Conservation (phyloP, 2,888 invertebrate species). For the Blomia tropicalis region DNA sequence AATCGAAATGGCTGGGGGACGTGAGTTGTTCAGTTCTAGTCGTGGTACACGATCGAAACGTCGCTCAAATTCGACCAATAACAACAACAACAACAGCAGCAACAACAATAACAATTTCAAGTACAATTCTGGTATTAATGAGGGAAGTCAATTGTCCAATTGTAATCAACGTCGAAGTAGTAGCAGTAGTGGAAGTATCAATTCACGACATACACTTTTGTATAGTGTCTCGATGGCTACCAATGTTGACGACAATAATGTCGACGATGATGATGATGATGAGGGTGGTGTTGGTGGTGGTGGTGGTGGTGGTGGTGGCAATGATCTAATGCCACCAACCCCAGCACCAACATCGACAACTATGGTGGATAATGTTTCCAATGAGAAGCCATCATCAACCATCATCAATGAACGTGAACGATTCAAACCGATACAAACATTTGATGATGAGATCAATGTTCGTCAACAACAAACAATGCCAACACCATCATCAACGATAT, state of each 20-base stretch:
- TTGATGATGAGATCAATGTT: too few relatives aligned
- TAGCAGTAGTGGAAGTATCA: neutral
- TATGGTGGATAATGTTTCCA: too few relatives aligned
- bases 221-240: constrained; percentile 9
- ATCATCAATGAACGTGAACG: too few relatives aligned
- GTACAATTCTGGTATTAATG: neutral
- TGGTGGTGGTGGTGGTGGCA: too few relatives aligned
- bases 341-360: neutral
- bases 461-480: too few relatives aligned
- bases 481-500: too few relatives aligned
- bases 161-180: neutral
- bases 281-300: too few relatives aligned
- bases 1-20: constrained; percentile 49
- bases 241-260: neutral
- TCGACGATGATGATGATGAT: too few relatives aligned
- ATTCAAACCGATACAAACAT: too few relatives aligned
- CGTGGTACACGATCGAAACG: constrained; percentile 56
- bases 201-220: neutral
- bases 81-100: constrained; percentile 16
- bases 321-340: too few relatives aligned
- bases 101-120: neutral
- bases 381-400: too few relatives aligned
- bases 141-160: too few relatives aligned
- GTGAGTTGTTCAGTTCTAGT: constrained; percentile 66
- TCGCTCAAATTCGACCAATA: constrained; percentile 38